Conservation (phyloP, 1,140 invertebrate genomes). For the Eupeodes corollae region DNA sequence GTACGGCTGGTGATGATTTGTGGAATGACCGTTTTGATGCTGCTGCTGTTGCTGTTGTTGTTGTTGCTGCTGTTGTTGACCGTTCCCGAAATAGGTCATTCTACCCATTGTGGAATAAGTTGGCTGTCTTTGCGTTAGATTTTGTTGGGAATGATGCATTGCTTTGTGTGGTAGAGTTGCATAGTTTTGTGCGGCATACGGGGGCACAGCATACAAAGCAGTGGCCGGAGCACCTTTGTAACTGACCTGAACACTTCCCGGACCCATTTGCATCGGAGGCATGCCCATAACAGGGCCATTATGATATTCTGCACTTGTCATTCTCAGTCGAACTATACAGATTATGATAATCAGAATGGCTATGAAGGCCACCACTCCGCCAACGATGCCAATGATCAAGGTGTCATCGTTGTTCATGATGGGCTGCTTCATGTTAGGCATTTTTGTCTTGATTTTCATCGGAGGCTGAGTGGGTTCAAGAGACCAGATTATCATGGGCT, state of each 20-base stretch:
- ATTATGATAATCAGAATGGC: slow-evolving; percentile 77
- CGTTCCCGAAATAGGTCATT: slow-evolving; percentile 20
- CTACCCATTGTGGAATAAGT: slow-evolving; percentile 38
- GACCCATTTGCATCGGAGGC: slow-evolving; percentile 40
- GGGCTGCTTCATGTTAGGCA: slow-evolving; percentile 44
- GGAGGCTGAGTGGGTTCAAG: slow-evolving; percentile 51
- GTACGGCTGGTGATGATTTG: slow-evolving; percentile 21
- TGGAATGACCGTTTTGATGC: not conserved
- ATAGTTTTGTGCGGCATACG: slow-evolving; percentile 42
- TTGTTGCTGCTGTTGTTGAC: slow-evolving; percentile 22
- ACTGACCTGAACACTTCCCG: slow-evolving; percentile 39
- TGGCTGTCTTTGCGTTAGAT: slow-evolving; percentile 43
- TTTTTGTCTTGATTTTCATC: slow-evolving; percentile 45
- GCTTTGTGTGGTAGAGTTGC: slow-evolving; percentile 52
- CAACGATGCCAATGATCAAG: slow-evolving; percentile 82
- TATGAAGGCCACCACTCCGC: slow-evolving; percentile 81
- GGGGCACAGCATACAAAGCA: slow-evolving; percentile 40
- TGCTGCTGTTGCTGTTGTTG: slow-evolving; percentile 25
- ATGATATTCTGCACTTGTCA: slow-evolving; percentile 53
- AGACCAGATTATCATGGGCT: slow-evolving; percentile 81
- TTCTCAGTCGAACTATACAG: slow-evolving; percentile 65
- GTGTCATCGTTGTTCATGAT: slow-evolving; percentile 75
- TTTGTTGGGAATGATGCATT: slow-evolving; percentile 36
- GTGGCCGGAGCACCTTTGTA: slow-evolving; percentile 41
- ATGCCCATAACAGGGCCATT: slow-evolving; percentile 49